phyloP scores from a whole-genome alignment of 2,888 invertebrate species.

The Ctena decussata region DNA sequence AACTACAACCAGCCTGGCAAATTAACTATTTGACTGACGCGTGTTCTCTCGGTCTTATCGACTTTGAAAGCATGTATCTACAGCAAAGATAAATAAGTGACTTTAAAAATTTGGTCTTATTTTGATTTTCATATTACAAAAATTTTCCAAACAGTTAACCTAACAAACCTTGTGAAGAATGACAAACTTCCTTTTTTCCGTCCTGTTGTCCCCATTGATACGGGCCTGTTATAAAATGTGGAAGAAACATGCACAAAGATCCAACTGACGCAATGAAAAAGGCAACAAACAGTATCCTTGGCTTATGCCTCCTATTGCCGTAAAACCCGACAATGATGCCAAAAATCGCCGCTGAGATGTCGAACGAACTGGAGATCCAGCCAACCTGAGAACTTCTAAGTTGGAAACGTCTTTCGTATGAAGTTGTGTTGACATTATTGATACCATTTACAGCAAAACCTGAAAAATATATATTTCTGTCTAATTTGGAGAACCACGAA shows the following conservation, averaged over 20 bases:
- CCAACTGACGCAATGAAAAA: constrained; percentile 91
- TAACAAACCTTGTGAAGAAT: not conserved
- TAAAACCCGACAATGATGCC: constrained; percentile 78
- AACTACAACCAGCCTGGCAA: too few relatives aligned
- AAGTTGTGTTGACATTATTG: constrained; percentile 84
- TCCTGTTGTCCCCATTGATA: constrained; percentile 87
- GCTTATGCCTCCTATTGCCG: constrained; percentile 87
- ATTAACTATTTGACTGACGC: too few relatives aligned
- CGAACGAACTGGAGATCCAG: constrained; percentile 83
- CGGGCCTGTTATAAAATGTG: constrained; percentile 92
- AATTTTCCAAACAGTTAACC: too few relatives aligned
- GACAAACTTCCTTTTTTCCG: constrained; percentile 6
- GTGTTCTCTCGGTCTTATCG: too few relatives aligned
- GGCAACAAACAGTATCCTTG: constrained; percentile 92
- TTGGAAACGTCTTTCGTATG: constrained; percentile 83
- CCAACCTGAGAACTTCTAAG: constrained; percentile 82
- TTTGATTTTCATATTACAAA: too few relatives aligned
- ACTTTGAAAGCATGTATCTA: too few relatives aligned
- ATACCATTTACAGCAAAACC: constrained; percentile 85
- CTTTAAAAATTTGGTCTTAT: too few relatives aligned
- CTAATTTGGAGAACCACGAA: too few relatives aligned
- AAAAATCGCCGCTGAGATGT: constrained; percentile 82
- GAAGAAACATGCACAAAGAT: constrained; percentile 92
- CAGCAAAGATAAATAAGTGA: too few relatives aligned
- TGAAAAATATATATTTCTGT: constrained; percentile 62